Percentiles rank a stretch among this genome's conserved stretches.
Evolutionary conservation across 2,797 vertebrate species (phyloP).

Genomic region (Coccyzus lansbergi): DNA sequence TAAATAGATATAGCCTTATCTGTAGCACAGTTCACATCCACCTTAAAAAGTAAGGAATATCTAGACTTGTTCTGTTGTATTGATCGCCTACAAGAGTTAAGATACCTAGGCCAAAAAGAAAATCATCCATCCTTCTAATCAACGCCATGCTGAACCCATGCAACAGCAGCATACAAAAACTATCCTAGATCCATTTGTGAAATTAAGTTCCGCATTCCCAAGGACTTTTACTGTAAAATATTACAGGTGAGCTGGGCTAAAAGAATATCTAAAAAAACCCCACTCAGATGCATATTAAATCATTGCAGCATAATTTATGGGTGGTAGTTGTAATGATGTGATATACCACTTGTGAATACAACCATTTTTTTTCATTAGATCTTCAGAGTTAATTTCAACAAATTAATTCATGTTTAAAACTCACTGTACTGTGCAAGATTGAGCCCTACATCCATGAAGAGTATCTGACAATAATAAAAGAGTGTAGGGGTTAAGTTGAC

Average conservation of each 20-base stretch:
- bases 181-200: not conserved
- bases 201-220: not conserved
- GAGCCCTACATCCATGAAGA: conserved; percentile 6
- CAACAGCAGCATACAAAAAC: not conserved
- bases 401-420: conserved; percentile 61
- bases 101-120: not conserved
- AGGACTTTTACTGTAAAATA: not conserved
- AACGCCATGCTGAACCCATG: not conserved
- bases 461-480: conserved; percentile 14
- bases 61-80: accelerated
- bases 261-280: conserved; percentile 5
- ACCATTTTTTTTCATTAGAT: conserved; percentile 44
- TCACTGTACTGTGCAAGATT: conserved; percentile 35
- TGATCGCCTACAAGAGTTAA: not conserved
- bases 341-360: conserved; percentile 43
- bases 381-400: conserved; percentile 62
- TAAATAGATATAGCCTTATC: not conserved
- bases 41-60: not conserved
- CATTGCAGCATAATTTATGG: conserved; percentile 22
- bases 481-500: conserved; percentile 9
- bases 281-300: conserved; percentile 12
- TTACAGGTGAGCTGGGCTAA: not conserved
- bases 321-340: conserved; percentile 28
- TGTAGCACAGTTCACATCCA: not conserved
- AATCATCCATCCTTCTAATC: not conserved